Percentiles rank a stretch among this genome's conserved stretches.
Conservation (phyloP, 2,113 vertebrate species). For the Ptyas mucosa region DNA sequence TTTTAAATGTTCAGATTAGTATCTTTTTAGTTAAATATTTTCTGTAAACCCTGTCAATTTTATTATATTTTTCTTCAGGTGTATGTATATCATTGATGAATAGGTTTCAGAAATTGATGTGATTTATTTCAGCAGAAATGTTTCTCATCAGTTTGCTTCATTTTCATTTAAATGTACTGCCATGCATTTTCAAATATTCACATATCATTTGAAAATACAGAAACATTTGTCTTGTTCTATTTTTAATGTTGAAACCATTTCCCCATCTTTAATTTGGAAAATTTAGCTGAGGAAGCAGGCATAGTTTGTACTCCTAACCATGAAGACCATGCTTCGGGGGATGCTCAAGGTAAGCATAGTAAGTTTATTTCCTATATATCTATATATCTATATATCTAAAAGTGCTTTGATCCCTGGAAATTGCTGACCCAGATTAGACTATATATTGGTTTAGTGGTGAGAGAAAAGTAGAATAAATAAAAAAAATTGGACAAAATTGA, state of each 20-base stretch:
- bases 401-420: neutral
- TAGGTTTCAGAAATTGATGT: neutral
- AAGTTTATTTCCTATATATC: neutral
- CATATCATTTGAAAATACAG: neutral
- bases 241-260: constrained; percentile 44
- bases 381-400: neutral
- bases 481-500: neutral
- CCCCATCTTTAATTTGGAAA: constrained; percentile 34
- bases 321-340: constrained; percentile 74
- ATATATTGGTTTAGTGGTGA: neutral
- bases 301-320: constrained; percentile 71
- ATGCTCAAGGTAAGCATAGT: constrained; percentile 69
- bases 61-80: neutral
- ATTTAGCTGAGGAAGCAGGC: constrained; percentile 74
- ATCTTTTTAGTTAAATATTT: neutral
- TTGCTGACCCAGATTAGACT: neutral
- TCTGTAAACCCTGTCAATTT: neutral
- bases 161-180: neutral
- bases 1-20: neutral
- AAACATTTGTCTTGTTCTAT: neutral
- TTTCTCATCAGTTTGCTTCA: neutral
- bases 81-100: neutral
- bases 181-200: neutral
- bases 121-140: neutral
- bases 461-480: neutral